Evolutionary conservation across 2,113 vertebrate genomes (phyloP).

Genomic region (Eptesicus fuscus): DNA sequence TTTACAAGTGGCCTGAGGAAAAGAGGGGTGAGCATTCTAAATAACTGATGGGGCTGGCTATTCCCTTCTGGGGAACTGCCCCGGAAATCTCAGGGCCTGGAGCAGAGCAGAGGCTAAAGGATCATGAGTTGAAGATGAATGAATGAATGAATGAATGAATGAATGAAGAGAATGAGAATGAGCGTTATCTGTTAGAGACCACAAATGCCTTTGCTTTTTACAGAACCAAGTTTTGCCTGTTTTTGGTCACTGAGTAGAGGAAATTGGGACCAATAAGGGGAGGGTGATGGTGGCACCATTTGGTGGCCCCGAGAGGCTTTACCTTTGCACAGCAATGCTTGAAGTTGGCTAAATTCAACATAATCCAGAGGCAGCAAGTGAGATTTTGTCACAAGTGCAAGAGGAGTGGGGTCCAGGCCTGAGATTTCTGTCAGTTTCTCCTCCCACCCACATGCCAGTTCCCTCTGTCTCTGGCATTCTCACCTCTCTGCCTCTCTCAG

Average conservation of each 20-base stretch:
- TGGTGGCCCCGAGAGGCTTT: not conserved
- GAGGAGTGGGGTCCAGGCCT: accelerated
- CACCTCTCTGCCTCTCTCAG: not conserved
- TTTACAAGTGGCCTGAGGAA: not conserved
- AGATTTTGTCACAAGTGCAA: not conserved
- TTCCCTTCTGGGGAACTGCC: not conserved
- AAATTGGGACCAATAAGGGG: no score
- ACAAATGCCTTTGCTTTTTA: not conserved
- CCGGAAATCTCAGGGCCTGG: not conserved
- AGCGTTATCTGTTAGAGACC: not conserved
- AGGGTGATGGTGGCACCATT: not conserved
- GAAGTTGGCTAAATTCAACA: not conserved
- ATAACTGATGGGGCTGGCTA: not conserved
- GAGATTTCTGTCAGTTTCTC: not conserved
- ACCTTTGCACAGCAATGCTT: not conserved
- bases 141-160: not conserved
- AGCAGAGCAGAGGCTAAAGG: not conserved
- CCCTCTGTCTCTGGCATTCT: not conserved
- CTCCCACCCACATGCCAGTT: no score
- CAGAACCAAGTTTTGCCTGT: not conserved
- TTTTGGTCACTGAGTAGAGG: not conserved
- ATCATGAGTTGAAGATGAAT: not conserved
- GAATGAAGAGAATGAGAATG: not conserved
- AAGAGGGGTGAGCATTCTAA: not conserved
- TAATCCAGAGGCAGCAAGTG: not conserved